These are phyloP conservation scores for Agriopis aurantiaria DNA, from an alignment of 2,888 invertebrate species.

Conservation along the genomic window DNA sequence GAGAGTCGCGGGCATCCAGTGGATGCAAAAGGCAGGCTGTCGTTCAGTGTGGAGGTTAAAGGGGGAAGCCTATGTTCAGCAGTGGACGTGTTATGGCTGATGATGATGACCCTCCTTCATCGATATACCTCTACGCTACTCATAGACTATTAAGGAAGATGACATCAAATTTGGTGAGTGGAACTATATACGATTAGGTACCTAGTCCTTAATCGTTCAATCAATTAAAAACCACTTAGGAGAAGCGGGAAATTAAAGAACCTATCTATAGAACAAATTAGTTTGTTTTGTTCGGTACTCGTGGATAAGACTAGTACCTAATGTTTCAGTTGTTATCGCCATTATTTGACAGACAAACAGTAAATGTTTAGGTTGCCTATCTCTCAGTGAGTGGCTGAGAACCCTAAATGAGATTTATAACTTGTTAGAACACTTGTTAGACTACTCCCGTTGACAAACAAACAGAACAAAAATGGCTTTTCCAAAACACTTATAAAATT, in stretches of 20 bases:
- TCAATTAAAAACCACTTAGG: slow-evolving; percentile 8
- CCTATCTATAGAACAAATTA: slow-evolving; percentile 1
- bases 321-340: no score
- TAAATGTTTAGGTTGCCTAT: not conserved
- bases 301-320: not conserved
- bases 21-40: no score
- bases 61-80: no score
- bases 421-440: not conserved
- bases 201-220: not conserved
- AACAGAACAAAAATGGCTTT: no score
- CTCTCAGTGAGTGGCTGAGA: not conserved
- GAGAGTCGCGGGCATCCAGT: no score
- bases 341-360: not conserved
- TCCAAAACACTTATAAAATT: no score
- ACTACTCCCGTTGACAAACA: not conserved
- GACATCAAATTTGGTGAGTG: not conserved
- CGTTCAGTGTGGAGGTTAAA: no score
- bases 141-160: not conserved
- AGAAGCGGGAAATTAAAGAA: not conserved
- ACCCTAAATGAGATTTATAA: not conserved
- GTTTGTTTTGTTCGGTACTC: not conserved
- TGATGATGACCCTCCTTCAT: no score
- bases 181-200: no score
- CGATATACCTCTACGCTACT: no score
- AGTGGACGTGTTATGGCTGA: no score